Base-by-base conservation (phyloP, 2,888 invertebrate species). In the Holacanthella duospinosa region DNA sequence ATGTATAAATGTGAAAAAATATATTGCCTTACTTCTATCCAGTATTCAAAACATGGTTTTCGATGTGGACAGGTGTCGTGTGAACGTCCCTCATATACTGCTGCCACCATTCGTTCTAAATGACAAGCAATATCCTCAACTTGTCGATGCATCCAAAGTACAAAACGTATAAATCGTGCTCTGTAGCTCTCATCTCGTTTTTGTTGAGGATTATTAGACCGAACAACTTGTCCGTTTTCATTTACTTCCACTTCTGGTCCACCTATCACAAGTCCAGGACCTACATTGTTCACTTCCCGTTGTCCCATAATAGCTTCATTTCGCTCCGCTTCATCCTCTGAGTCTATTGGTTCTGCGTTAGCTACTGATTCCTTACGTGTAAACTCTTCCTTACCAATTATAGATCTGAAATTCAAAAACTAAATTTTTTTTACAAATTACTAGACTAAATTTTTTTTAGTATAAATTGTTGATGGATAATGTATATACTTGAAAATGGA, bases 61-160 rank as follows among this genome's bases (percentile, higher is more conserved):
- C 66, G 68, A 44, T 72, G 72, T 3, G 71, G 70, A 61, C 72
- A 72, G 25, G 66, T 68, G 64, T 70, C 71, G 61, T 72, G 72
- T 4, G 65, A 67, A 57, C 69, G 65, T 9, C 71, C 71, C 66
- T 71, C 72, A 56, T 71, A 66, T 12, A 72, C 70, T n/a, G 68
- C 70, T 6, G 66, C 67, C 19, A 72, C 70, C 68, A 72, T 70
- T 61, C 69, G 26, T 59, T 71, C 72, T 53, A 72, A 55, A 54
- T 72, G 72, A 53, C 69, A 67, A 2, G 72, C 72, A 57, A 72
- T 72, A 55, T 72, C 72, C 64, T 72, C 72, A 1, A 70, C 70
- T 25, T 66, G 66, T 28, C 62, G 61, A 44, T 72, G 71, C 67
- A 72, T 70, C 72, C 72, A 72, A 27, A 72, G 59, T 2, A 72